Evolutionary conservation across 2,797 vertebrate genomes (phyloP).

Genomic region (Tadarida brasiliensis): DNA sequence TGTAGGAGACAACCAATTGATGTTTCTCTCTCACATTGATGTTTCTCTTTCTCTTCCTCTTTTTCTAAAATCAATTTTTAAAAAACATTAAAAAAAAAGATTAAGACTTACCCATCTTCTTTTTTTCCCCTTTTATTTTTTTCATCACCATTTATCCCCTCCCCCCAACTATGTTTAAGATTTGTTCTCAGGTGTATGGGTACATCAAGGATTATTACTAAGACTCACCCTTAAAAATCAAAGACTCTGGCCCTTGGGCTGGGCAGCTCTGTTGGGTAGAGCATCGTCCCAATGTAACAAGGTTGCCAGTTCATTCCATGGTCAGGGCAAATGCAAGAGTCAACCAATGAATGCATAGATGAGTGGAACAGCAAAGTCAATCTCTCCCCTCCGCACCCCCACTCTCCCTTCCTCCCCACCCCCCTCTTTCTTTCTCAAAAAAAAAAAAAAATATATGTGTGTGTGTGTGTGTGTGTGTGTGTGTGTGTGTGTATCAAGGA

Average conservation of each 20-base stretch:
- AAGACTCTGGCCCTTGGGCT: neutral
- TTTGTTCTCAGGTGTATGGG: conserved; percentile 19
- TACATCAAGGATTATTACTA: conserved; percentile 16
- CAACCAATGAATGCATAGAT: neutral
- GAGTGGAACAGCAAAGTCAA: neutral
- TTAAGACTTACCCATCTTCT: too few relatives aligned
- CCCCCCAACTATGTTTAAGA: conserved; percentile 16
- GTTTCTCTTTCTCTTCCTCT: neutral
- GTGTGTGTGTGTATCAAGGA: too few relatives aligned
- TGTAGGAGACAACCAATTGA: neutral
- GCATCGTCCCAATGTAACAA: neutral
- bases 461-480: too few relatives aligned
- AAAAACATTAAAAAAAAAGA: too few relatives aligned
- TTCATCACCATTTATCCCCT: too few relatives aligned
- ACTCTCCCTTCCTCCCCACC: neutral
- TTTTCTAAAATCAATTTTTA: too few relatives aligned
- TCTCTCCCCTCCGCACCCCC: neutral
- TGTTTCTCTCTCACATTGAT: neutral
- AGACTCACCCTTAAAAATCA: conserved; percentile 30
- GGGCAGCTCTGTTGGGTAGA: neutral
- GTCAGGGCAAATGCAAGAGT: neutral
- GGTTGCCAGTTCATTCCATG: neutral
- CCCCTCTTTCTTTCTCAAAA: neutral
- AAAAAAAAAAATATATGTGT: conserved; percentile 2
- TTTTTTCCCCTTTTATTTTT: too few relatives aligned